Percentiles rank a stretch among this genome's conserved stretches.
Evolutionary conservation across 2,797 vertebrate genomes (phyloP).

Genomic region (Aulostomus chinensis): DNA sequence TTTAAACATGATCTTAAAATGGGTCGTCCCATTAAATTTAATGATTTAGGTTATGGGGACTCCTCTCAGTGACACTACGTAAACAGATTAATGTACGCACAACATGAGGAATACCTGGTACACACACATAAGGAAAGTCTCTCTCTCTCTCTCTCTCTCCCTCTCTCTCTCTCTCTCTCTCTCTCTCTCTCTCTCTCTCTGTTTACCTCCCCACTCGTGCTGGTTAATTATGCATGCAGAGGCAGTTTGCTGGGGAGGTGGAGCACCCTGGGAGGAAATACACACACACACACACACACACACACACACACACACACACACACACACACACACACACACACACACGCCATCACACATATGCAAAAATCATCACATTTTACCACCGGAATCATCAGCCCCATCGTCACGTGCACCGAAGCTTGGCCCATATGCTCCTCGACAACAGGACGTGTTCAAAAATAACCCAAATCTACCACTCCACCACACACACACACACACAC

Average conservation of each 20-base stretch:
- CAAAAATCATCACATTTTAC: constrained; percentile 42
- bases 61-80: no score
- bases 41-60: not conserved
- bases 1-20: not conserved
- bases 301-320: constrained; percentile 10
- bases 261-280: constrained; percentile 58
- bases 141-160: no score
- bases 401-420: constrained; percentile 29
- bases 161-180: no score
- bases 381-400: constrained; percentile 34
- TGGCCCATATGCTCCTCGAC: constrained; percentile 46
- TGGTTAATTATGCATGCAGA: constrained; percentile 77
- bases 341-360: not conserved
- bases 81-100: no score
- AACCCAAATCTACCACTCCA: no score
- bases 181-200: constrained; percentile 59
- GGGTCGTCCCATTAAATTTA: not conserved
- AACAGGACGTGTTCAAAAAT: constrained; percentile 49
- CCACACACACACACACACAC: not conserved
- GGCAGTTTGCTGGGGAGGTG: constrained; percentile 63
- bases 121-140: constrained; percentile 25
- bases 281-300: constrained; percentile 15
- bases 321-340: constrained; percentile 27
- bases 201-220: constrained; percentile 73
- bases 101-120: no score